Evolutionary conservation across 2,888 invertebrate species (phyloP), one percentile per base, ranked within the genome.

Genomic region (Aspidapion aeneum): DNA sequence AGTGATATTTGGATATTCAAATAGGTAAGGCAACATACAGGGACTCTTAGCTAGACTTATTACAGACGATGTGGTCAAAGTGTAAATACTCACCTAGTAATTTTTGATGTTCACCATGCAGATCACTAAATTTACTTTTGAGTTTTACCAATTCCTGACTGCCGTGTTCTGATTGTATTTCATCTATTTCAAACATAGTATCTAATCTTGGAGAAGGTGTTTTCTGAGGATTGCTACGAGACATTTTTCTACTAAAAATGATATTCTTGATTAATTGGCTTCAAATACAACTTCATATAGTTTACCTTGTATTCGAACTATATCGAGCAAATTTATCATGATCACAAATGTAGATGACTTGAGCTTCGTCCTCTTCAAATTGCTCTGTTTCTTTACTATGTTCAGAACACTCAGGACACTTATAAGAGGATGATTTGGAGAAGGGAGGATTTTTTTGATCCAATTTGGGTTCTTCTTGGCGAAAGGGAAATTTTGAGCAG

Each of bases 51-150:
- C n/a, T n/a, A n/a, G n/a, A n/a, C n/a, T n/a, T n/a, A n/a, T n/a
- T n/a, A n/a, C n/a, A n/a, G n/a, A n/a, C n/a, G n/a, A n/a, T n/a
- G n/a, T n/a, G n/a, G n/a, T n/a, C n/a, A n/a, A n/a, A n/a, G n/a
- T n/a, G n/a, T 17, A 5, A 55, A 2, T 16, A 16, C 48, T 64
- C 63, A 71, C 71, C 67, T 20, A 71, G 60, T 56, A 71, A 56
- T 57, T 67, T 69, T 22, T 65, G 69, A 58, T 70, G 69, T 58
- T 71, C 69, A n/a, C 61, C 65, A 55, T 69, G 71, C 2, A 71
- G 59, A 19, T 69, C 57, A 16, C 49, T 21, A 51, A 71, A 70
- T 60, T 66, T 66, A 9, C 50, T 62, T 61, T 61, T 69, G 16
- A 71, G 58, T 18, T 64, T 22, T 18, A 49, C 50, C 1, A 60